Base-by-base conservation (phyloP, 2,113 vertebrate species). In the Hucho hucho region DNA sequence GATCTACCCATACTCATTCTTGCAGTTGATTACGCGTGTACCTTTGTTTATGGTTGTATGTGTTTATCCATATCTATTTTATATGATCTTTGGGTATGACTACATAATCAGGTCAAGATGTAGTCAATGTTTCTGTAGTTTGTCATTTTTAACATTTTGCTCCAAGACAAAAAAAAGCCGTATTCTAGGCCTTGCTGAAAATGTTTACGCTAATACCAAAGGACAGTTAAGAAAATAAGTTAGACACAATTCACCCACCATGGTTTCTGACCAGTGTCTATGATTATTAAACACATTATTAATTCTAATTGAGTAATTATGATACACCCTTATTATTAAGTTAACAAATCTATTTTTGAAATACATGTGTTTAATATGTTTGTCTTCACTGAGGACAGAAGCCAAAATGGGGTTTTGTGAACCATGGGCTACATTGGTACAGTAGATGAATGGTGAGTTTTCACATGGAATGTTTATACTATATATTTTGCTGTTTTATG, bases 201-300 rank as follows among this genome's bases (percentile, higher is more conserved):
- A 69, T 75, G 80, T 89, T 89, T 90, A 90, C 84, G 82, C 80
- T 70, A 71, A 85, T 83, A 86, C 90, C 90, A 92, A 92, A 92
- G 87, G 88, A 84, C 12, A 74, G 78, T 77, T 68, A 78, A 73
- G 73, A 59, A 12, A 65, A 43, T 12, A 43, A 43, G 37, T 43
- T 64, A 4, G 28, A 75, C 46, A n/a, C 43, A 64, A 53, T 76
- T 80, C 56, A 53, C 70, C 63, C 76, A 49, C 28, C 71, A 71
- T 63, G 49, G 46, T 7, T 66, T 79, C 65, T 79, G 61, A 73
- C 64, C 43, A 61, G 25, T 72, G n/a, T 37, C 32, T 74, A 6
- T 61, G n/a, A 74, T 43, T 2, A 25, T 29, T 4, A 72, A 61
- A 18, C 37, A 13, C 26, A 69, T 24, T 64, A n/a, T 74, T 75